Evolutionary conservation across 2,888 invertebrate genomes (phyloP).

Genomic region (Dendrolimus pini): DNA sequence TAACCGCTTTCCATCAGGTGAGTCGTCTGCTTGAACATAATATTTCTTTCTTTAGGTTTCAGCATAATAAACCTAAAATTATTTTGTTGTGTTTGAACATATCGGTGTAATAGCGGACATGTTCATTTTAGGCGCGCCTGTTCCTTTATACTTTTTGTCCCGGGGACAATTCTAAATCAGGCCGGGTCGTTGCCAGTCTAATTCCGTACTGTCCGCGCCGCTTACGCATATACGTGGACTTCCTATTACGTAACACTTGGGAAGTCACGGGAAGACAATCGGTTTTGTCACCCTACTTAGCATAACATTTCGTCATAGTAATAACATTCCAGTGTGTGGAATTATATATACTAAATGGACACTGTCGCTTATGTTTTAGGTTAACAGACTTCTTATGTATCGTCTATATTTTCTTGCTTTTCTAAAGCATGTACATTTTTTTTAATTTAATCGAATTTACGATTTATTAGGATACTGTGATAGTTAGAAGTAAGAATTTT

Average conservation of each 20-base stretch:
- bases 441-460: too few species aligned
- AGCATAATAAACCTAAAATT: background rate
- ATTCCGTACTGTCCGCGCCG: conserved; percentile 41
- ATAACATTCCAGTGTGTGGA: background rate
- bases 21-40: background rate
- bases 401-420: too few species aligned
- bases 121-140: conserved; percentile 43
- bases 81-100: background rate
- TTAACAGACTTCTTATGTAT: too few species aligned
- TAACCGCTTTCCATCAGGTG: too few species aligned
- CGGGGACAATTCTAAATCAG: conserved; percentile 64
- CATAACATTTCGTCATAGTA: background rate
- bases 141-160: conserved; percentile 63
- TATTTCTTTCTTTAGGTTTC: background rate
- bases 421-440: too few species aligned
- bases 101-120: conserved; percentile 29
- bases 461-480: too few species aligned
- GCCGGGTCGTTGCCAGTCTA: conserved; percentile 53
- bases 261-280: conserved; percentile 38
- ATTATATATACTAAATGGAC: too few species aligned
- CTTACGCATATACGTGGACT: conserved; percentile 33
- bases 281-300: conserved; percentile 10
- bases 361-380: too few species aligned
- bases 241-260: conserved; percentile 54
- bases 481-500: too few species aligned